Evolutionary conservation across 2,113 vertebrate genomes (phyloP).

Genomic region (Gasterosteus aculeatus): DNA sequence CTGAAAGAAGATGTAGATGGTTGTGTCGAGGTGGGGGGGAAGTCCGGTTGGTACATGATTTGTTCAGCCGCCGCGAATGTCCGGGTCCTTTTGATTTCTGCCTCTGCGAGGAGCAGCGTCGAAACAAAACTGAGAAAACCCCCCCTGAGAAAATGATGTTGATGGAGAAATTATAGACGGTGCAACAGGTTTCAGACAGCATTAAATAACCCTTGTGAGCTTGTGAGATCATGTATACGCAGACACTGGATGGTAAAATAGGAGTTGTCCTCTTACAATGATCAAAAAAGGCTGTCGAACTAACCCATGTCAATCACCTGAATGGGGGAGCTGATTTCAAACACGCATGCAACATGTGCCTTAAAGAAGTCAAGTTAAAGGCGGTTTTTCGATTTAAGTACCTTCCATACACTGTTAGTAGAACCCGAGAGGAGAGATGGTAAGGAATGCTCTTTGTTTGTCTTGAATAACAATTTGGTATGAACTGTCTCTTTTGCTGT

Average conservation of each 20-base stretch:
- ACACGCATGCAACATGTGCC: constrained; percentile 30
- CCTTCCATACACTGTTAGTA: constrained; percentile 34
- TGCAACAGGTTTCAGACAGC: constrained; percentile 50
- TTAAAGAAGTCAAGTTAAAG: constrained; percentile 29
- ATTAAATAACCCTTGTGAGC: constrained; percentile 21
- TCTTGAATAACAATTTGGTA: constrained; percentile 48
- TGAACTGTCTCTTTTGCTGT: constrained; percentile 53
- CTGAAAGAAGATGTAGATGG: constrained; percentile 71
- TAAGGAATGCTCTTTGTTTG: constrained; percentile 48
- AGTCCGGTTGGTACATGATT: constrained; percentile 66
- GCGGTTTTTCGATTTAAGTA: constrained; percentile 32
- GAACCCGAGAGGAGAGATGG: constrained; percentile 21
- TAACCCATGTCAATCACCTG: constrained; percentile 11
- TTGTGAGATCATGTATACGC: constrained; percentile 34
- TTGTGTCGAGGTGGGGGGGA: constrained; percentile 54
- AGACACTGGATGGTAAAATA: constrained; percentile 23
- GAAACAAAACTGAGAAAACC: not conserved
- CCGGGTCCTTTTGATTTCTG: constrained; percentile 48
- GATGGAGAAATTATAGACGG: not conserved
- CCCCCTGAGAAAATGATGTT: constrained; percentile 5
- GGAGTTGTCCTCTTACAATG: not conserved
- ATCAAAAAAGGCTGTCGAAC: constrained; percentile 17
- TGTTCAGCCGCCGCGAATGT: constrained; percentile 63
- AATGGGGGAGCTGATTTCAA: constrained; percentile 9
- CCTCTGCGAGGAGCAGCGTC: not conserved